Percentiles rank a stretch among this genome's conserved stretches.
These are phyloP conservation scores for Agriopis marginaria DNA, from an alignment of 2,888 invertebrate genomes.

Conservation along the genomic window DNA sequence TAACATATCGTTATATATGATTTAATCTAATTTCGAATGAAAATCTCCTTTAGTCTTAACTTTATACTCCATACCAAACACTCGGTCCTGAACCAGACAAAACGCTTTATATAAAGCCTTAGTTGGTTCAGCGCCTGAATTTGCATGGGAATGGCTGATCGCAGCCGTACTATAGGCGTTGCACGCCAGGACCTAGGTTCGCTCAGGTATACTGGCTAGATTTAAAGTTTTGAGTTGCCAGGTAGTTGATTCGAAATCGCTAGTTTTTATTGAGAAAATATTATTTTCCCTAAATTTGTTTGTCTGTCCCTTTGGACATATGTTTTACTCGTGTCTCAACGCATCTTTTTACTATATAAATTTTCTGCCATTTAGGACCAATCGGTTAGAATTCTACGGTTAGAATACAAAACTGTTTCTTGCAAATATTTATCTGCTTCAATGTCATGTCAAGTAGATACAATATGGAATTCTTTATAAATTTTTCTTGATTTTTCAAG, in stretches of 20 bases:
- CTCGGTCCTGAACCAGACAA: conserved; percentile 49
- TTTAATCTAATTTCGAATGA: neutral
- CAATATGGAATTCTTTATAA: too few species aligned
- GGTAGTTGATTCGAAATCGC: neutral
- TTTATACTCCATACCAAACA: conserved; percentile 43
- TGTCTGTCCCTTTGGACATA: too few species aligned
- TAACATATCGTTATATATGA: neutral
- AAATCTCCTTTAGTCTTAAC: conserved; percentile 3
- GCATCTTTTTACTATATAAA: too few species aligned
- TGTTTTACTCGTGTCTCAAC: too few species aligned
- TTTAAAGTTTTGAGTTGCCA: conserved; percentile 30
- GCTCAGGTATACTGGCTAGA: conserved; percentile 37
- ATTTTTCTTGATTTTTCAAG: too few species aligned
- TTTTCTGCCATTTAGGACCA: too few species aligned
- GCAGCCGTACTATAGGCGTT: conserved; percentile 77
- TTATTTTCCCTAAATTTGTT: neutral
- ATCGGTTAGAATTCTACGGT: too few species aligned
- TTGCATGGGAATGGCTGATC: conserved; percentile 85
- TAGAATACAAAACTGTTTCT: too few species aligned
- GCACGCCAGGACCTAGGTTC: conserved; percentile 60
- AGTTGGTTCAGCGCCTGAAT: conserved; percentile 81
- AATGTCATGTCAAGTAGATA: too few species aligned
- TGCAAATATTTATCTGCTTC: too few species aligned
- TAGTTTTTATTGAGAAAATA: too few species aligned
- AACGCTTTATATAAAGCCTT: conserved; percentile 76